Evolutionary conservation across 1,140 invertebrate genomes (phyloP).

Genomic region (Drosophila ambigua): DNA sequence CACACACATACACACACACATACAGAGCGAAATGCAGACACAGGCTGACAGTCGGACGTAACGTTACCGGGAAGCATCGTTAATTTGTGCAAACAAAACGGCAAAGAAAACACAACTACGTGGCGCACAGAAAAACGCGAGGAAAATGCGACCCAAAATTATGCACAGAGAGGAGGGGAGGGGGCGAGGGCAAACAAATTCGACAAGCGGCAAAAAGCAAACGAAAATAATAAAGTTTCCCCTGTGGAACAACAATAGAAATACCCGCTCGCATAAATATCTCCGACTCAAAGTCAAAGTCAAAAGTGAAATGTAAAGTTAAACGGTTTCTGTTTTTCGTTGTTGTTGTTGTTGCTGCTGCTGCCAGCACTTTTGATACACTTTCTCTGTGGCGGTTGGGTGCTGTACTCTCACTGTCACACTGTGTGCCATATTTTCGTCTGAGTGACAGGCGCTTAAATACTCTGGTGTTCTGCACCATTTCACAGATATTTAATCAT

Average conservation of each 20-base stretch:
- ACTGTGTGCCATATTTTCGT: too few species aligned
- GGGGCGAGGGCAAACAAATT: conserved; percentile 29
- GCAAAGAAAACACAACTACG: conserved; percentile 29
- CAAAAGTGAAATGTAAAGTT: conserved; percentile 63
- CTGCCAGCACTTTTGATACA: too few species aligned
- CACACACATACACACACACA: conserved; percentile 10
- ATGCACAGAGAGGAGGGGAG: conserved; percentile 17
- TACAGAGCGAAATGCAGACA: conserved; percentile 8
- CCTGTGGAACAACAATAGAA: too few species aligned
- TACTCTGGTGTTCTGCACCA: neutral
- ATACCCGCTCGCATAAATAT: conserved; percentile 14
- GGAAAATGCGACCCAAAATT: conserved; percentile 33
- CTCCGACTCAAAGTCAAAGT: conserved; percentile 52
- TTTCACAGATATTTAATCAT: too few species aligned
- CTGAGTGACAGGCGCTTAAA: too few species aligned
- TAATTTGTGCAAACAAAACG: conserved; percentile 78
- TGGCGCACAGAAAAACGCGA: conserved; percentile 2
- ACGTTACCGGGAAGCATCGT: conserved; percentile 63
- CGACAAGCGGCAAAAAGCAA: conserved; percentile 44
- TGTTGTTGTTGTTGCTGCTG: neutral
- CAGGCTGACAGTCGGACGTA: conserved; percentile 32
- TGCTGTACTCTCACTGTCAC: too few species aligned
- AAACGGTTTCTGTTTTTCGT: conserved; percentile 34
- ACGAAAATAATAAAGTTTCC: conserved; percentile 19
- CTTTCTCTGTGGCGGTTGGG: too few species aligned